Evolutionary conservation across 2,888 invertebrate genomes (phyloP), one percentile per base, ranked within the genome.

Genomic region (Polydesmus complanatus): DNA sequence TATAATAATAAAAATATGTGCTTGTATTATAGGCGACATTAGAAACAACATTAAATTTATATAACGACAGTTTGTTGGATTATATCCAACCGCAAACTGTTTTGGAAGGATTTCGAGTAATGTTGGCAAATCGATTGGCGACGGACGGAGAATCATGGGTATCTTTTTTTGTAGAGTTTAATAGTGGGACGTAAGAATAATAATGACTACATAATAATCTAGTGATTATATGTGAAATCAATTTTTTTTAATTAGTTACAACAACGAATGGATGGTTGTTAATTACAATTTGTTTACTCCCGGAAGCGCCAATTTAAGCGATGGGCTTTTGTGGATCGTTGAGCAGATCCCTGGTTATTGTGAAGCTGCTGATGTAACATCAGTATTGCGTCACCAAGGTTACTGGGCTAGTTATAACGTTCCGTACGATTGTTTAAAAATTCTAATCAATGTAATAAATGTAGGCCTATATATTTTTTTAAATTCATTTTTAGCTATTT

Each of bases 261-360:
- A 85, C 72, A 88, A 89, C 70, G 90, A 93, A 71, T 94, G 92
- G 92, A 80, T 90, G 67, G 78, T 86, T 3, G 79, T 88, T 0
- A 86, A 90, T 72, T 84, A 84, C 69, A 81, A 80, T 56, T 78
- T 78, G 67, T 85, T 85, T 71, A 73, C 68, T 52, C 78, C 80
- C 1, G 72, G 74, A 2, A 68, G 68, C 61, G 67, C 69, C n/a
- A 66, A 71, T 18, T 68, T 75, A 47, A 58, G 66, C 27, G 66
- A 71, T 22, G 80, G 80, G 2, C 72, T 83, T 27, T 75, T 85
- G 5, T 85, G 84, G 79, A 78, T 92, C 49, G 76, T 87, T 2
- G 93, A 94, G 72, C 92, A 93, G 69, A 75, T 84, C 27, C 83
- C 85, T 0, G 79, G 70, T n/a, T 8, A 19, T 18, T 21, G 18